A percentile compares a stretch with the other conserved stretches of the same genome.
Evolutionary conservation across 2,888 invertebrate genomes (phyloP).

Genomic region (Perizoma flavofasciatum): DNA sequence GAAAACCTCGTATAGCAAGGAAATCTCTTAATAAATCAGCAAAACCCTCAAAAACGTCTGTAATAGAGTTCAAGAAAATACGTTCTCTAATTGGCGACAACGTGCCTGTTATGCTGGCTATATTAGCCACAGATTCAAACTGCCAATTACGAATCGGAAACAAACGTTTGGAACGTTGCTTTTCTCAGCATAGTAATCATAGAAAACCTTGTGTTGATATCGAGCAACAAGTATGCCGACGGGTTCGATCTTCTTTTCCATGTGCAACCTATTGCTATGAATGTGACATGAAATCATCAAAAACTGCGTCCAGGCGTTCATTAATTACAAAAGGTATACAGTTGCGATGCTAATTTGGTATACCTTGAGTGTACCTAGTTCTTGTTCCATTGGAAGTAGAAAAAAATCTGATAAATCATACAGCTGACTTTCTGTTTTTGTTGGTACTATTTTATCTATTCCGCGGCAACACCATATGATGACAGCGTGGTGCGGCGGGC

Average conservation of each 20-base stretch:
- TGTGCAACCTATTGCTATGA: slow-evolving; percentile 49
- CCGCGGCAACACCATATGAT: slow-evolving; percentile 48
- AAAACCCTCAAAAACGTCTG: slow-evolving; percentile 15
- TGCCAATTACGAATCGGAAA: slow-evolving; percentile 6
- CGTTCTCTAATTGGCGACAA: slow-evolving; percentile 14
- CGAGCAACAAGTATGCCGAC: slow-evolving; percentile 32
- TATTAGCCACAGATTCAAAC: slow-evolving; percentile 16
- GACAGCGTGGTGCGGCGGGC: no score
- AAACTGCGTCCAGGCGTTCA: slow-evolving; percentile 13
- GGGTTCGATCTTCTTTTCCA: slow-evolving; percentile 40
- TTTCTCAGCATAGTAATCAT: slow-evolving; percentile 16
- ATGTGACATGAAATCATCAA: slow-evolving; percentile 41
- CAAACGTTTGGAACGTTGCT: slow-evolving; percentile 18
- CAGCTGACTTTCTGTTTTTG: slow-evolving; percentile 2
- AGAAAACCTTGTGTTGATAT: slow-evolving; percentile 36
- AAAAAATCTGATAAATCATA: neutral
- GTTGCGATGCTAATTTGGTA: slow-evolving; percentile 1
- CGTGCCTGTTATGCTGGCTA: slow-evolving; percentile 16
- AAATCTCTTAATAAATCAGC: slow-evolving; percentile 26
- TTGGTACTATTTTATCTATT: slow-evolving; percentile 3
- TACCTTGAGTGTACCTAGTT: neutral
- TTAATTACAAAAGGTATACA: slow-evolving; percentile 7
- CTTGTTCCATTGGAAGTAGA: slow-evolving; percentile 3
- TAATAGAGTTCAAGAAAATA: slow-evolving; percentile 9
- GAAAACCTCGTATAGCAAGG: slow-evolving; percentile 32